A percentile compares a stretch with the other conserved stretches of the same genome.
Evolutionary conservation across 92 coral and sea anemone species (phyloP).

Genomic region (Bergia puertoricense): DNA sequence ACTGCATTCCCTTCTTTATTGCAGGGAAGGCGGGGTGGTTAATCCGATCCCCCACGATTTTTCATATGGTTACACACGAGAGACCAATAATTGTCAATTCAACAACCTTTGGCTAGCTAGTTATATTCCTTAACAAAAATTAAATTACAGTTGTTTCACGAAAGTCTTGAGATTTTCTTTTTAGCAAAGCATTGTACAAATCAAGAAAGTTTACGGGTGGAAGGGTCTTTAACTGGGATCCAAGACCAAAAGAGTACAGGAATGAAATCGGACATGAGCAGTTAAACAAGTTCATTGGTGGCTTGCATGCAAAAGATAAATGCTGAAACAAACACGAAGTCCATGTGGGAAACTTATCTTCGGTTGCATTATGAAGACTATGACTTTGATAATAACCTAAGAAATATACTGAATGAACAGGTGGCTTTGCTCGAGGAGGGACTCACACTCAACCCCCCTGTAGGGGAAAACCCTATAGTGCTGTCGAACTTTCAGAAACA

Average conservation of each 20-base stretch:
- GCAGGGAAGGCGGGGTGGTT: too few species aligned
- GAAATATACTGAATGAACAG: constrained; percentile 6
- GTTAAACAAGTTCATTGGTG: not conserved
- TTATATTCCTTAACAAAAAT: too few species aligned
- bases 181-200: constrained; percentile 17
- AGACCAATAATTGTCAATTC: too few species aligned
- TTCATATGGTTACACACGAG: too few species aligned
- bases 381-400: constrained; percentile 14
- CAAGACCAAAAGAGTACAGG: constrained; percentile 31
- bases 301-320: not conserved
- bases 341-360: constrained; percentile 48
- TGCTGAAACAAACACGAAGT: constrained; percentile 22
- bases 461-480: constrained; percentile 5
- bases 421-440: constrained; percentile 16
- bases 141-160: too few species aligned
- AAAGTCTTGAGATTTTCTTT: too few species aligned
- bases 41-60: too few species aligned
- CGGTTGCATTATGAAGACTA: constrained; percentile 29
- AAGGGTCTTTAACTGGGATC: constrained; percentile 36
- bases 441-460: not conserved
- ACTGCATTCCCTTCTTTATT: too few species aligned
- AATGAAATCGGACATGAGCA: constrained; percentile 27
- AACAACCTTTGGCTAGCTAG: too few species aligned
- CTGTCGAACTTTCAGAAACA: constrained; percentile 31
- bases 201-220: constrained; percentile 26